These are phyloP conservation scores for Trachemys scripta DNA, from an alignment of 2,113 vertebrate genomes.

Conservation along the genomic window DNA sequence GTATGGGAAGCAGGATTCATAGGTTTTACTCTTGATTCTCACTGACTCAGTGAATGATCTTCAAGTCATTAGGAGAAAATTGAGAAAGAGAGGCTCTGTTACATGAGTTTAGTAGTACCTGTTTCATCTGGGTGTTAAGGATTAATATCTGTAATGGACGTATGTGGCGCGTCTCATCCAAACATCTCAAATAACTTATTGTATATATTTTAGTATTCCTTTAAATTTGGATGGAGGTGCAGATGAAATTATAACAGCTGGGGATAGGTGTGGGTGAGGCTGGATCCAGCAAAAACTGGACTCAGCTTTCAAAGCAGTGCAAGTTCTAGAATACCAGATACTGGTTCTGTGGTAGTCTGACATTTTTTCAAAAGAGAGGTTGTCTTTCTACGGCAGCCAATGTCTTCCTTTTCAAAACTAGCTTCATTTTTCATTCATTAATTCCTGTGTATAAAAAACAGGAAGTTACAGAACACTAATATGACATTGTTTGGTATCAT, in stretches of 20 bases:
- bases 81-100: background rate
- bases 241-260: background rate
- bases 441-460: slow-evolving; percentile 2
- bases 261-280: background rate
- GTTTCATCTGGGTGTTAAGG: background rate
- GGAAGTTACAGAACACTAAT: slow-evolving; percentile 53
- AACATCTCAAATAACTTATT: background rate
- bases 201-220: background rate
- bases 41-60: background rate
- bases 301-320: background rate
- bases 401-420: slow-evolving; percentile 42
- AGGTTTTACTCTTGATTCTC: background rate
- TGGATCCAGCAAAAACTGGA: background rate
- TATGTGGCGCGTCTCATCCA: background rate
- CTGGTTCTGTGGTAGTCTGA: background rate
- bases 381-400: background rate
- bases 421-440: slow-evolving; percentile 22
- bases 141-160: background rate
- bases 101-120: background rate
- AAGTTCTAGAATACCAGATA: background rate
- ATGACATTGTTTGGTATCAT: slow-evolving; percentile 44
- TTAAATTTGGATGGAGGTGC: background rate
- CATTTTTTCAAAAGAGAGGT: background rate
- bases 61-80: background rate
- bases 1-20: background rate